Conservation (phyloP, 2,797 vertebrate species). For the Myiotriccus ornatus region DNA sequence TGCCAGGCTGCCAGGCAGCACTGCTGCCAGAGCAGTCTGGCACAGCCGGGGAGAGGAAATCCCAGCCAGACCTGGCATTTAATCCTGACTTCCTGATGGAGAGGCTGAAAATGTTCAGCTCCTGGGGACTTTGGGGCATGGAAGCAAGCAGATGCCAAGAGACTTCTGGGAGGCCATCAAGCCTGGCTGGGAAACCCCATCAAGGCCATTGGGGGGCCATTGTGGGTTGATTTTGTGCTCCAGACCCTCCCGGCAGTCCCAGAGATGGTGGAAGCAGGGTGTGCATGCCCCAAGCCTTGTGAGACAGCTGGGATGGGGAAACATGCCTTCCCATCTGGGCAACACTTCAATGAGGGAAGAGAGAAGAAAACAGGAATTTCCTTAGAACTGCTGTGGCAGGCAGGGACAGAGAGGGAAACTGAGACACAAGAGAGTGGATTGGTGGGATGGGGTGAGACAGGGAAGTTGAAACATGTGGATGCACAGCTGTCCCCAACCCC, state of each 20-base stretch:
- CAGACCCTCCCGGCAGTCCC: not conserved
- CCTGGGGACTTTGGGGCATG: not conserved
- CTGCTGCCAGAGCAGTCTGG: constrained; percentile 13
- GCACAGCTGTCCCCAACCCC: not conserved
- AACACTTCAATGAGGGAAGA: not conserved
- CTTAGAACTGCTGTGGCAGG: not conserved
- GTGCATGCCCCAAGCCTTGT: not conserved
- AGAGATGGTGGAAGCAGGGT: not conserved
- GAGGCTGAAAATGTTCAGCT: not conserved
- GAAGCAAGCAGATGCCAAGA: not conserved
- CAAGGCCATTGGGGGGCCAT: accelerated
- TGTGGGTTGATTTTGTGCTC: not conserved
- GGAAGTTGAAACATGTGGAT: accelerated
- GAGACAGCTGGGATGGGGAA: not conserved
- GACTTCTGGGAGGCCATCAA: not conserved
- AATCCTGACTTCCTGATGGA: not conserved
- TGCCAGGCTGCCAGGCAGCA: not conserved
- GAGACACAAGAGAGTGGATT: not conserved
- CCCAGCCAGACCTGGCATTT: not conserved
- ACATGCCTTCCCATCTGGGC: not conserved
- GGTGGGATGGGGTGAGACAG: not conserved
- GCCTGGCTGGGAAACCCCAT: not conserved
- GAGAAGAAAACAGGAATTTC: not conserved
- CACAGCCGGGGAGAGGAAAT: not conserved
- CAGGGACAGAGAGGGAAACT: not conserved